Base-by-base conservation (phyloP, 1,140 invertebrate genomes). In the Drosophila sulfurigaster region DNA sequence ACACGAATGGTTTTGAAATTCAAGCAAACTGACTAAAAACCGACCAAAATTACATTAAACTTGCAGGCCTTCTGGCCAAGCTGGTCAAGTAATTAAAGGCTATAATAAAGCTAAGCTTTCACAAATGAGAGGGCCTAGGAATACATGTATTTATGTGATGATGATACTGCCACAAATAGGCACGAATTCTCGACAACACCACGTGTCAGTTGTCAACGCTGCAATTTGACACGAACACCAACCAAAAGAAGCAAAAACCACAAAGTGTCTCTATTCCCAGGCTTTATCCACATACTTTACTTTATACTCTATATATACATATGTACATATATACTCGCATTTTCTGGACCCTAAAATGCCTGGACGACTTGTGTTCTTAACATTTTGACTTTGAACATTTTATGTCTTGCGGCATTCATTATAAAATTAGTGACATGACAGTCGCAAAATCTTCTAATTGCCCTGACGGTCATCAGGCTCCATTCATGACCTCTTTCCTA, bases 151-250 rank as follows among this genome's bases (percentile, higher is more conserved):
- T 20, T n/a, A 46, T 35, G 51, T 38, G 30, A 16, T 45, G 16
- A 51, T 30, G 28, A 43, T 62, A 10, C 46, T 43, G 63, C 45
- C 11, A 6, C 46, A 52, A 25, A 59, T 43, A 15, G 16, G 46
- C 4, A 59, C 16, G 43, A 11, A 35, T 32, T 64, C 16, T 35
- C 32, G 35, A 35, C 58, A 46, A 57, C 3, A 52, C 66, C 83
- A 76, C 82, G 85, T 87, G 79, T 82, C 82, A 79, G 79, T 79
- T 86, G 82, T 82, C 82, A 86, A 87, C 82, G 79, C 75, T 76
- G 82, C 79, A 86, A 82, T 82, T 86, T 81, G 82, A 86, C 70
- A 72, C 32, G 59, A 38, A 62, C 58, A 64, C 60, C 20, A n/a
- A 32, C 30, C 35, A 49, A 60, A 65, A 59, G 38, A 45, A 43